Evolutionary conservation across 2,888 invertebrate genomes (phyloP).

Genomic region (Smittia aterrima): DNA sequence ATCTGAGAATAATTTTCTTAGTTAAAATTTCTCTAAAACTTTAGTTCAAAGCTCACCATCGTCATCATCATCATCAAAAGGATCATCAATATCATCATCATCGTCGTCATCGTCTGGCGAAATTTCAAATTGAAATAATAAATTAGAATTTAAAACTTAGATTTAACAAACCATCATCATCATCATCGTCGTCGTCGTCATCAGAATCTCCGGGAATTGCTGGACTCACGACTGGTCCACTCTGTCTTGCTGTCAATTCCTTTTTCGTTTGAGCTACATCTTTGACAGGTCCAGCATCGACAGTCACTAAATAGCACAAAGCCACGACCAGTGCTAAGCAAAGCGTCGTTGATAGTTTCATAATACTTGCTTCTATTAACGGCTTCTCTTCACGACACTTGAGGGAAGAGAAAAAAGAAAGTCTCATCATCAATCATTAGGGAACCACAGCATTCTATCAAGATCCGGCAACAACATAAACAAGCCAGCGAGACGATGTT

Average conservation of each 20-base stretch:
- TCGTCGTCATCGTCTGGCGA: slow-evolving; percentile 30
- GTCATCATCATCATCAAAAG: slow-evolving; percentile 36
- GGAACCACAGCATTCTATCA: background rate
- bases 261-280: slow-evolving; percentile 12
- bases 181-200: slow-evolving; percentile 27
- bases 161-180: too few relatives aligned
- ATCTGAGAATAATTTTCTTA: slow-evolving; percentile 18
- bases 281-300: slow-evolving; percentile 2
- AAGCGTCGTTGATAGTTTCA: slow-evolving; percentile 34
- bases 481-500: background rate
- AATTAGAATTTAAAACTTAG: too few relatives aligned
- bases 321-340: slow-evolving; percentile 24
- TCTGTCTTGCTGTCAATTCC: slow-evolving; percentile 18
- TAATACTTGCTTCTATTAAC: background rate
- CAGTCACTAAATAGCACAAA: slow-evolving; percentile 24
- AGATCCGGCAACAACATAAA: background rate
- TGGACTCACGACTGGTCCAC: slow-evolving; percentile 23
- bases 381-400: background rate
- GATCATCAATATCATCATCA: slow-evolving; percentile 34
- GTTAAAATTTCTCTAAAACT: background rate
- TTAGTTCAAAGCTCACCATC: background rate
- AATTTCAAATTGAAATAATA: background rate
- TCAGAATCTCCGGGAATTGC: background rate
- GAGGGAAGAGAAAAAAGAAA: background rate
- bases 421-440: background rate